These are phyloP conservation scores for Druceiella hillmani DNA, from an alignment of 2,888 invertebrate species.

Conservation along the genomic window DNA sequence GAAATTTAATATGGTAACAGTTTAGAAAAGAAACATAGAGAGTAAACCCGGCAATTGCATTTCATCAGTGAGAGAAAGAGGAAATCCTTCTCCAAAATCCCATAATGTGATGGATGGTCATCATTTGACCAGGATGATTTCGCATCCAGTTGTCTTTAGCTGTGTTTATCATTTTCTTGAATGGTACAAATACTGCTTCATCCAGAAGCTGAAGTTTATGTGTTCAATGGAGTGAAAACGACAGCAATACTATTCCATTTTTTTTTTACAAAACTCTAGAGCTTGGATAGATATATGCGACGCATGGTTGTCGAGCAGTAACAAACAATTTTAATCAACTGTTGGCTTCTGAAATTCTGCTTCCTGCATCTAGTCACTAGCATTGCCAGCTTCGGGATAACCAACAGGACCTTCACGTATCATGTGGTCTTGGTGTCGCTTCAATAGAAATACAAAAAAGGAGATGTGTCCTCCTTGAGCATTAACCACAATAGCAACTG, in stretches of 20 bases:
- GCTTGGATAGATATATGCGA: slow-evolving; percentile 18
- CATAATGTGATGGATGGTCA: too few relatives aligned
- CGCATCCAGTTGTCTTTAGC: slow-evolving; percentile 7
- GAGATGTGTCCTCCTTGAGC: slow-evolving; percentile 12
- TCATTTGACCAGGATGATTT: too few relatives aligned
- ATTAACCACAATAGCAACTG: slow-evolving; percentile 14
- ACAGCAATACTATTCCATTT: slow-evolving; percentile 19
- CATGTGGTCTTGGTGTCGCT: slow-evolving; percentile 19
- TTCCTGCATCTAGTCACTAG: neutral
- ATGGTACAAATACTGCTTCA: slow-evolving; percentile 13
- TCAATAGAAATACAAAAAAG: slow-evolving; percentile 15
- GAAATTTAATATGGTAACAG: too few relatives aligned
- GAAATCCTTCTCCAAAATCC: too few relatives aligned
- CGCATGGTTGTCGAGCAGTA: slow-evolving; percentile 8
- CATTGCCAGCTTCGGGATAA: slow-evolving; percentile 11
- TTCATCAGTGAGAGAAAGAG: too few relatives aligned
- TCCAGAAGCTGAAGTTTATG: slow-evolving; percentile 19
- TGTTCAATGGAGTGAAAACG: slow-evolving; percentile 18
- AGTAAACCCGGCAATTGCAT: too few relatives aligned
- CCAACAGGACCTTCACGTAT: slow-evolving; percentile 19
- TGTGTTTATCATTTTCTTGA: slow-evolving; percentile 8
- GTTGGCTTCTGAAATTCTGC: neutral
- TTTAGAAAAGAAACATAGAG: too few relatives aligned
- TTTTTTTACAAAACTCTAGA: slow-evolving; percentile 19
- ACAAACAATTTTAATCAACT: neutral